phyloP scores from a whole-genome alignment of 1,140 invertebrate genomes.

The Thaumetopoea pityocampa region DNA sequence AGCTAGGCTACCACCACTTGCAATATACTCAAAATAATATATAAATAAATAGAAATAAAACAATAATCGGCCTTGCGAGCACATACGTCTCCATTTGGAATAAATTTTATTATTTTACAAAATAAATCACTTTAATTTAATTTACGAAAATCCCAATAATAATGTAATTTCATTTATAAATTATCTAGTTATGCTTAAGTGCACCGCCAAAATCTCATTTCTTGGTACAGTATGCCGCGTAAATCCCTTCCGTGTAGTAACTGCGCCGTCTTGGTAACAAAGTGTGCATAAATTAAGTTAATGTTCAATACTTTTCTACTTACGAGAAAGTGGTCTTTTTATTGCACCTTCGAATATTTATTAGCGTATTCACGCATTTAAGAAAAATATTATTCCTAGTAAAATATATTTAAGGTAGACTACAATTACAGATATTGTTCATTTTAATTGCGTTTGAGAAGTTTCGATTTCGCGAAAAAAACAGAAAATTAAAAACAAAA shows the following conservation, averaged over 20 bases:
- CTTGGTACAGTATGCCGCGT: slow-evolving; percentile 31
- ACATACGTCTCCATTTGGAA: too few relatives aligned
- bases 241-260: slow-evolving; percentile 43
- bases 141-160: too few relatives aligned
- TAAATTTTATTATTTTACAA: too few relatives aligned
- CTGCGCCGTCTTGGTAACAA: slow-evolving; percentile 42
- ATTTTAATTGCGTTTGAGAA: not conserved
- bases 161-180: not conserved
- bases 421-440: slow-evolving; percentile 2
- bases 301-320: slow-evolving; percentile 70
- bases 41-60: too few relatives aligned
- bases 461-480: not conserved
- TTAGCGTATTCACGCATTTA: slow-evolving; percentile 40
- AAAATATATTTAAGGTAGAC: slow-evolving; percentile 24
- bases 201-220: slow-evolving; percentile 39
- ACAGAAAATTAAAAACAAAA: too few relatives aligned
- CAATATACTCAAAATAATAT: too few relatives aligned
- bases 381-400: slow-evolving; percentile 22
- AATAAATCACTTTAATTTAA: too few relatives aligned
- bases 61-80: too few relatives aligned
- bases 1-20: too few relatives aligned
- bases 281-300: slow-evolving; percentile 71
- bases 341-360: slow-evolving; percentile 61
- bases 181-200: slow-evolving; percentile 13
- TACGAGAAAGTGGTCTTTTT: slow-evolving; percentile 63